Evolutionary conservation across 1,140 invertebrate species (phyloP).

Genomic region (Laupala kohalensis): DNA sequence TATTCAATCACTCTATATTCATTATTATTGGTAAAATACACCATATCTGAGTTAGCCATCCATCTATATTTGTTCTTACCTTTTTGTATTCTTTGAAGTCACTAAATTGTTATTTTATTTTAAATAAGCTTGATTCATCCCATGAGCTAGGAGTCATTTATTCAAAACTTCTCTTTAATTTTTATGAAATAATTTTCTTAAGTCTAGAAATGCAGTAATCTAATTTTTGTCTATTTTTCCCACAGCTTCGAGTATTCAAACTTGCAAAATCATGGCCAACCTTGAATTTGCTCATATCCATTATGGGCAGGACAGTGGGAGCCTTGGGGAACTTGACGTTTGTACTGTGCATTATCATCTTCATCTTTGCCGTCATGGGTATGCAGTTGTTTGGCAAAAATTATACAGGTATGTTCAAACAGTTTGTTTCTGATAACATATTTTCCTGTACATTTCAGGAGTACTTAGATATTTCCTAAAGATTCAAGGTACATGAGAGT

Average conservation of each 20-base stretch:
- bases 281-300: slow-evolving; percentile 93
- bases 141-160: too few relatives aligned
- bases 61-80: too few relatives aligned
- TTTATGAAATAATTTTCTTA: too few relatives aligned
- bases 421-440: neutral
- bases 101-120: too few relatives aligned
- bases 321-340: slow-evolving; percentile 95
- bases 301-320: slow-evolving; percentile 95
- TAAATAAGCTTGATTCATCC: too few relatives aligned
- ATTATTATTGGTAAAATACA: neutral
- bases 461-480: too few relatives aligned
- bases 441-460: too few relatives aligned
- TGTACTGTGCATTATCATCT: slow-evolving; percentile 95
- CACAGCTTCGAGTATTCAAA: slow-evolving; percentile 95
- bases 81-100: too few relatives aligned
- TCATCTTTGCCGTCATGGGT: slow-evolving; percentile 97
- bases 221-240: slow-evolving; percentile 17
- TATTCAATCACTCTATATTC: neutral
- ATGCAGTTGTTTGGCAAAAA: slow-evolving; percentile 95
- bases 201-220: neutral
- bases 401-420: slow-evolving; percentile 55
- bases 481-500: too few relatives aligned
- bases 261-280: slow-evolving; percentile 98
- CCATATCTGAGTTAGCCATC: too few relatives aligned
- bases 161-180: too few relatives aligned